phyloP scores from a whole-genome alignment of 2,888 invertebrate genomes.

The Tipula confusa region DNA sequence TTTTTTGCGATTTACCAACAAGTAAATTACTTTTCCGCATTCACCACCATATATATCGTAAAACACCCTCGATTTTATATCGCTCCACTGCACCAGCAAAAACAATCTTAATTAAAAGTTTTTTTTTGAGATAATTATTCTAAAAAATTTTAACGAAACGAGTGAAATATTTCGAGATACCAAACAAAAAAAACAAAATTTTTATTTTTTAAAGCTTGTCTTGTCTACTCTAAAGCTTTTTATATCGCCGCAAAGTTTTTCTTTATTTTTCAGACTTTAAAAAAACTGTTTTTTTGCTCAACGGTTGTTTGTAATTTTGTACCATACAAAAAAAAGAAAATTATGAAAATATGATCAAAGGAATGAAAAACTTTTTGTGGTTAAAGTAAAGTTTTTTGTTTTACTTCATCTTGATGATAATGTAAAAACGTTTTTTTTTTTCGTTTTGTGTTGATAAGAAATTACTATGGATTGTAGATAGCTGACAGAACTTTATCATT shows the following conservation, averaged over 20 bases:
- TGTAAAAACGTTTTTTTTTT: not conserved
- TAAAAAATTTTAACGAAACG: not conserved
- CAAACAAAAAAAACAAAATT: not conserved
- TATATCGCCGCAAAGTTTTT: conserved; percentile 12
- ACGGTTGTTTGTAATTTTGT: not conserved
- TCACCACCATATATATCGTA: not conserved
- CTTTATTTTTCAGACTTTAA: conserved; percentile 1
- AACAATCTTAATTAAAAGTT: conserved; percentile 12
- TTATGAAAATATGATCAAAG: not conserved
- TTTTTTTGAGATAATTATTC: conserved; percentile 1
- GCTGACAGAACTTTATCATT: not conserved
- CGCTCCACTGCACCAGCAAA: not conserved
- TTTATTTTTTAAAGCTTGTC: no score
- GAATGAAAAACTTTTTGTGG: conserved; percentile 4
- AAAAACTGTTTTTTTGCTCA: not conserved
- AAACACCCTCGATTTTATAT: not conserved
- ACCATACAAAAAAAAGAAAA: not conserved
- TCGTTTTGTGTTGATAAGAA: not conserved
- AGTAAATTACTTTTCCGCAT: not conserved
- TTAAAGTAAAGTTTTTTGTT: not conserved
- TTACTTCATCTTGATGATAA: not conserved
- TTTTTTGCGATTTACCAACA: not conserved
- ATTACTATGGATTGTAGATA: not conserved
- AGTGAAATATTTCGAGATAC: not conserved
- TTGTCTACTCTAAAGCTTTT: not conserved